phyloP scores from a whole-genome alignment of 2,113 vertebrate species.

The Siniperca chuatsi region DNA sequence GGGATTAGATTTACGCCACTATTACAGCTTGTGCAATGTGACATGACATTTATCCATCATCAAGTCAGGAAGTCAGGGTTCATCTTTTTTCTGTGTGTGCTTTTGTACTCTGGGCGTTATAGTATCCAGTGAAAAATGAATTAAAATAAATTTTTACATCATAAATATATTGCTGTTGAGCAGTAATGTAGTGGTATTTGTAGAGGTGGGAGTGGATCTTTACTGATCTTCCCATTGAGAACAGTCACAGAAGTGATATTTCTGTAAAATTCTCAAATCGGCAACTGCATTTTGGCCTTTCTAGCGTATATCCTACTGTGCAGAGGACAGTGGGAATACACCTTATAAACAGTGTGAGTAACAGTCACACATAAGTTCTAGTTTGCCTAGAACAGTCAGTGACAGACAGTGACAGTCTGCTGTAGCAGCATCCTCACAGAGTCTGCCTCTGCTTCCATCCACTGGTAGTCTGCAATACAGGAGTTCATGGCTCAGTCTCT shows the following conservation, averaged over 20 bases:
- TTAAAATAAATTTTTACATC: neutral
- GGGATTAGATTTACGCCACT: constrained; percentile 32
- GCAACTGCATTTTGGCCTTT: neutral
- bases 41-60: constrained; percentile 27
- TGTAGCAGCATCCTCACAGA: constrained; percentile 26
- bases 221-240: neutral
- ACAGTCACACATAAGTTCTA: constrained; percentile 28
- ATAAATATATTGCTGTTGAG: neutral
- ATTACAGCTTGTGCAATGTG: constrained; percentile 19
- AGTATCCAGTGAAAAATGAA: neutral
- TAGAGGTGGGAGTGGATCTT: neutral
- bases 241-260: neutral
- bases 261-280: neutral
- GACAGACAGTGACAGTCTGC: neutral
- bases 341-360: neutral
- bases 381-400: neutral
- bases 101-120: neutral
- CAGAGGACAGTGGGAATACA: constrained; percentile 5
- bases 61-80: neutral
- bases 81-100: constrained; percentile 2
- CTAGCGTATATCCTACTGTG: neutral
- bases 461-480: constrained; percentile 1
- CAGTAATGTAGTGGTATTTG: neutral
- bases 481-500: constrained; percentile 27
- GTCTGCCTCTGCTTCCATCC: constrained; percentile 14